phyloP scores from a whole-genome alignment of 2,888 invertebrate genomes.

The Acrocyrtus sp. region DNA sequence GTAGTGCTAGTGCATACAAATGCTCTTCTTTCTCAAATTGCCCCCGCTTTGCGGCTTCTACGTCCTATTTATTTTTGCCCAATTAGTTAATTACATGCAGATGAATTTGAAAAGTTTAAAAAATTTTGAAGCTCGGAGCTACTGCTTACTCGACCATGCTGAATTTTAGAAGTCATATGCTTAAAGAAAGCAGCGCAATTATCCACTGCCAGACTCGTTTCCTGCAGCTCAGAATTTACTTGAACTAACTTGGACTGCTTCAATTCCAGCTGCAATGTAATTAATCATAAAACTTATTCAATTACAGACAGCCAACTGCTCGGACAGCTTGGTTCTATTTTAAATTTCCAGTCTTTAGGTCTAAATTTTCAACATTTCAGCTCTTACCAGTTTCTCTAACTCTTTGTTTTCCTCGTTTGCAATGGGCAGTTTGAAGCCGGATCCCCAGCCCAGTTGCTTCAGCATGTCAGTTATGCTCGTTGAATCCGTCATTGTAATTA shows the following conservation, averaged over 20 bases:
- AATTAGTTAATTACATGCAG: too few relatives aligned
- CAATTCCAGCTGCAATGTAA: constrained; percentile 67
- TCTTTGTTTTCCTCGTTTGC: constrained; percentile 78
- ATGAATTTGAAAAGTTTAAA: too few relatives aligned
- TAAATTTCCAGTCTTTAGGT: background rate
- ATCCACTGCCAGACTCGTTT: constrained; percentile 16
- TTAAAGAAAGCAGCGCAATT: constrained; percentile 11
- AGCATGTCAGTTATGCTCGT: constrained; percentile 72
- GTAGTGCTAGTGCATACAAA: constrained; percentile 26
- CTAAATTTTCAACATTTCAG: too few relatives aligned
- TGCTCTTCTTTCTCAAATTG: constrained; percentile 53
- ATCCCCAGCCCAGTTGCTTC: constrained; percentile 78
- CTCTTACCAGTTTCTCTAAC: constrained; percentile 70
- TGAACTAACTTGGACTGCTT: constrained; percentile 64
- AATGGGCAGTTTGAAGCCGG: constrained; percentile 82
- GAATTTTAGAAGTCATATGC: constrained; percentile 17
- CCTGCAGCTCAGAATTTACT: constrained; percentile 17
- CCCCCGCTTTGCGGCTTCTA: constrained; percentile 47
- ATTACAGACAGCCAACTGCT: too few relatives aligned
- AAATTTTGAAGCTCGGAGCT: too few relatives aligned
- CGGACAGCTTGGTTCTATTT: background rate
- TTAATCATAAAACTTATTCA: too few relatives aligned
- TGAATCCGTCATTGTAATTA: constrained; percentile 11
- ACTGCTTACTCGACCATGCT: too few relatives aligned
- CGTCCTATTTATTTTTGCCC: too few relatives aligned